Base-by-base conservation (phyloP, 1,140 invertebrate species). In the Reticulitermes speratus region DNA sequence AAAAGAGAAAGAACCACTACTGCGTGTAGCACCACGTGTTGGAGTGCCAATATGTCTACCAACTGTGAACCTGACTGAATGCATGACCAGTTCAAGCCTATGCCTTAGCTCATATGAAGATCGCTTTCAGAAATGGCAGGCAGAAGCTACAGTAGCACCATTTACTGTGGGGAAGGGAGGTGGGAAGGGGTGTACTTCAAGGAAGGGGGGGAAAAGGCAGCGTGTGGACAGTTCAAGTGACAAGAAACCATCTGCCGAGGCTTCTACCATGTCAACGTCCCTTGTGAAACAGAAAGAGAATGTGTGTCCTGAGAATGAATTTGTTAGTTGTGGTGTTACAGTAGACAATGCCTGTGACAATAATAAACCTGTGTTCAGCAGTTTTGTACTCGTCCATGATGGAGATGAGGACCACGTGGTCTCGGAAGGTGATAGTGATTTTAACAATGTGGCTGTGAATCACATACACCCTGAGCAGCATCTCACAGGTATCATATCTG, bases 71-170 rank as follows among this genome's bases (percentile, higher is more conserved):
- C 92, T 96, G 38, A 95, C 94, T 81, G 95, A 96, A 89, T 95
- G 95, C 88, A 90, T 96, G 25, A 95, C 94, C 69, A 86, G 94
- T 87, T 93, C 95, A 86, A 95, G 94, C 87, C 95, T 96, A 2
- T 95, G 95, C 89, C 93, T 96, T 85, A 94, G 93, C 87, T 94
- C 95, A 0, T 96, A 96, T 88, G 93, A 96, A 88, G 94, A 95
- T 88, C 92, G 95, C 25, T 91, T 95, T 87, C 93, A 94, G 44
- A 88, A 25, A 9, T 75, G 65, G 65, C 65, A 75, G 7, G n/a
- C 6, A 75, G 65, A 75, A 8, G 25, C 65, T 75, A n/a, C n/a
- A 11, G n/a, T 16, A 11, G 0, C 65, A 75, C n/a, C 65, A n/a
- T 75, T 30, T 11, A n/a, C n/a, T 2, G 45, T 84, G 59, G 86